These are phyloP conservation scores for Mimumesa dahlbomi DNA, from an alignment of 2,888 invertebrate genomes.

Conservation along the genomic window DNA sequence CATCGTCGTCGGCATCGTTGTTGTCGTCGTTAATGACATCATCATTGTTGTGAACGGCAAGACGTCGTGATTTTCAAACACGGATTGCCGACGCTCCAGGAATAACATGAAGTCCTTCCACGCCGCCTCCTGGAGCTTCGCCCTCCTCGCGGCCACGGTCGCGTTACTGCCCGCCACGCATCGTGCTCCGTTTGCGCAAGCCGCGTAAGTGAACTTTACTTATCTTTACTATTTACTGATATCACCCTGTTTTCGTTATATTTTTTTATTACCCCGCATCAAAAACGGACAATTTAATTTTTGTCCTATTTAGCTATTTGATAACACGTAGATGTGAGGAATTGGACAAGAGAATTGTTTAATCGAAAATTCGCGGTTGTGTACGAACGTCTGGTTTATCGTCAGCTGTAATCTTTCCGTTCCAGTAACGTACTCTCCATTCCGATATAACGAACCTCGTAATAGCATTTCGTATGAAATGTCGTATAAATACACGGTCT, in stretches of 20 bases:
- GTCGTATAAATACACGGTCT: background rate
- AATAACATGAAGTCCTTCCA: constrained; percentile 73
- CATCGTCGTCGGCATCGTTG: constrained; percentile 58
- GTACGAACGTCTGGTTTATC: background rate
- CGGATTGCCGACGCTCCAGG: constrained; percentile 43
- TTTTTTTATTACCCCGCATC: too few relatives aligned
- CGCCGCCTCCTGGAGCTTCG: constrained; percentile 81
- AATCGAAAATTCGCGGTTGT: background rate
- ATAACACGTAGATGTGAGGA: too few relatives aligned
- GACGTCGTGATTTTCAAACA: constrained; percentile 38
- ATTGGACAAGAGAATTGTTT: too few relatives aligned
- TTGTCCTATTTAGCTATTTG: too few relatives aligned
- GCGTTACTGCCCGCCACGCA: constrained; percentile 83
- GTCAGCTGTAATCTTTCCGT: background rate
- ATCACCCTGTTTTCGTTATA: too few relatives aligned
- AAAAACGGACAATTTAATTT: too few relatives aligned
- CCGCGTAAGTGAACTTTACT: constrained; percentile 83
- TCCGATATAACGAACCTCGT: background rate
- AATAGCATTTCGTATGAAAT: background rate
- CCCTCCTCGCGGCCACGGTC: constrained; percentile 79
- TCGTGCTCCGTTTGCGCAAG: constrained; percentile 81
- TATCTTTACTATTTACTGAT: too few relatives aligned
- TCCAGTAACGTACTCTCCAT: background rate
- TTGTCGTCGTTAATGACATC: constrained; percentile 53
- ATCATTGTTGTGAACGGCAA: constrained; percentile 37